phyloP scores from a whole-genome alignment of 2,113 vertebrate species.

The Otis tarda region DNA sequence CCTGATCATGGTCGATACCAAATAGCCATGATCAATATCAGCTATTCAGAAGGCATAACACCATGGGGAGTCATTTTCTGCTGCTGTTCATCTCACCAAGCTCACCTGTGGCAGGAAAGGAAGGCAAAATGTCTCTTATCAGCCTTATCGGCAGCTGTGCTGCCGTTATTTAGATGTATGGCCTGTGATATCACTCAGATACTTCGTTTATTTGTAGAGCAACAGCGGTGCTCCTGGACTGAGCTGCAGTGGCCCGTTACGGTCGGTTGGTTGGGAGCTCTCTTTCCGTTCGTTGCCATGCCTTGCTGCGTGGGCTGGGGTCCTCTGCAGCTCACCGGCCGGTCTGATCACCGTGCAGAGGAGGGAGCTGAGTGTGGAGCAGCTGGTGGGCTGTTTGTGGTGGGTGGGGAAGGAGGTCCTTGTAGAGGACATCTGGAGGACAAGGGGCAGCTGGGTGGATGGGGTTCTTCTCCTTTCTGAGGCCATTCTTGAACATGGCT shows the following conservation, averaged over 20 bases:
- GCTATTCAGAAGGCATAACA: background rate
- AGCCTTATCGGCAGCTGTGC: background rate
- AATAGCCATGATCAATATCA: background rate
- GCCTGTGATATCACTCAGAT: background rate
- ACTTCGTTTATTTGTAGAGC: background rate
- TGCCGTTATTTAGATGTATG: background rate
- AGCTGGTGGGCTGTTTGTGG: background rate
- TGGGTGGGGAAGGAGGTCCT: background rate
- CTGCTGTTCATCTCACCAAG: background rate
- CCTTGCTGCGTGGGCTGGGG: background rate
- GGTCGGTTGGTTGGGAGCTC: background rate
- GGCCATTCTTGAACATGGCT: background rate
- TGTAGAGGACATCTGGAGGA: background rate
- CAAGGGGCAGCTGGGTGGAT: background rate
- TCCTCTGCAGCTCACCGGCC: background rate
- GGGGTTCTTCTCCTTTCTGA: background rate
- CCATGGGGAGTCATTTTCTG: background rate
- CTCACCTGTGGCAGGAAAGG: background rate
- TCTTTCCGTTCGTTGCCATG: background rate
- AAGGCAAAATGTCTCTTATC: background rate
- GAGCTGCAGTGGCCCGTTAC: background rate
- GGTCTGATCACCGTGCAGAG: background rate
- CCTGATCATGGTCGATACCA: background rate
- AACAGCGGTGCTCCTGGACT: background rate
- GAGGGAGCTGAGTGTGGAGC: background rate